Evolutionary conservation across 2,797 vertebrate species (phyloP).

Genomic region (Nyctalus aviator): DNA sequence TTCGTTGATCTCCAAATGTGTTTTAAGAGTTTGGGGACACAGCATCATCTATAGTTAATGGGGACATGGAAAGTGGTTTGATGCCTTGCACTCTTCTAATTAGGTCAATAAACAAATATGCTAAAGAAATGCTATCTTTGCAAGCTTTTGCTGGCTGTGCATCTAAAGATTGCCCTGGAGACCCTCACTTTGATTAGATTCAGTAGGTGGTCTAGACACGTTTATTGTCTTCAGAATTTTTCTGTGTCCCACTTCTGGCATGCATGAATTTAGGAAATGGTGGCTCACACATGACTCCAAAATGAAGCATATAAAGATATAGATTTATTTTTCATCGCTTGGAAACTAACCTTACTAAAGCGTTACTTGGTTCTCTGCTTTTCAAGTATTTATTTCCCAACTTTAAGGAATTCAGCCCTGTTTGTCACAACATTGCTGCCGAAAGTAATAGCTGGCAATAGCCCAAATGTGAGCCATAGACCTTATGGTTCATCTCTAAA

Average conservation of each 20-base stretch:
- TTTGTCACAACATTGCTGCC: not conserved
- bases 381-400: conserved; percentile 21
- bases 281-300: not conserved
- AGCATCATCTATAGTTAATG: conserved; percentile 42
- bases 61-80: conserved; percentile 30
- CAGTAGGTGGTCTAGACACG: conserved; percentile 69
- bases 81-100: conserved; percentile 82
- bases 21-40: conserved; percentile 6
- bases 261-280: not conserved
- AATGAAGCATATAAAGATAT: not conserved
- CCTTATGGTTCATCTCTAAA: not conserved
- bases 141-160: conserved; percentile 76
- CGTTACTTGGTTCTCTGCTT: not conserved
- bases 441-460: not conserved
- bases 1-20: not conserved
- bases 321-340: not conserved
- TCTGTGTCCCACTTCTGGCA: not conserved
- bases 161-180: conserved; percentile 77
- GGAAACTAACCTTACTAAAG: not conserved
- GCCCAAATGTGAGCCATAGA: not conserved
- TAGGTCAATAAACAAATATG: conserved; percentile 82
- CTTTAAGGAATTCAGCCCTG: not conserved
- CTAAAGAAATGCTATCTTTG: conserved; percentile 78
- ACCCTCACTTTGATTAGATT: conserved; percentile 83
- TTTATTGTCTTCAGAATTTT: conserved; percentile 59